phyloP scores from a whole-genome alignment of 2,113 vertebrate species.

The Periophthalmodon schlosseri region DNA sequence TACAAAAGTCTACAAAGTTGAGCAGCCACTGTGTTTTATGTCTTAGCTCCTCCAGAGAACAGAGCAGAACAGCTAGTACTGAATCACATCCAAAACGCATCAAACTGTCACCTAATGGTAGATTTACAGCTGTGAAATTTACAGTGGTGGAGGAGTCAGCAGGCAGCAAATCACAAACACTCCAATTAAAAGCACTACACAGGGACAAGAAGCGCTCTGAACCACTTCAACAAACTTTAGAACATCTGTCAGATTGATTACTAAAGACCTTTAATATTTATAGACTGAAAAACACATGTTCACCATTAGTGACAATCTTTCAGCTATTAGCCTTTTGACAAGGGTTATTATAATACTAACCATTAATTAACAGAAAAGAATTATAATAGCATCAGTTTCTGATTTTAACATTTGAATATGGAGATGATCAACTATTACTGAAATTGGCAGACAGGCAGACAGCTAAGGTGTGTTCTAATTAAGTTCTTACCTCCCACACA shows the following conservation, averaged over 20 bases:
- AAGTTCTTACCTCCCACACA: constrained; percentile 85
- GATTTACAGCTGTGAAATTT: constrained; percentile 48
- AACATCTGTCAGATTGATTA: neutral
- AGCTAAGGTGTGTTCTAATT: neutral
- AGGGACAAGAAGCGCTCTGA: constrained; percentile 32
- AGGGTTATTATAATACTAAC: neutral
- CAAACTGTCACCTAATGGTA: constrained; percentile 28
- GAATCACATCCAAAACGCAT: constrained; percentile 24
- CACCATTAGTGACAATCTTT: neutral
- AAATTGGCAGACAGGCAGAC: neutral
- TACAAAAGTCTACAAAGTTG: neutral
- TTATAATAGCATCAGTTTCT: neutral
- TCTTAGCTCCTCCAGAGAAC: constrained; percentile 7
- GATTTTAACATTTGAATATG: neutral
- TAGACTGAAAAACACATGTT: neutral
- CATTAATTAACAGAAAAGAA: neutral
- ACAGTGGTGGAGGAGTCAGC: constrained; percentile 38
- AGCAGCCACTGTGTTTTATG: constrained; percentile 23
- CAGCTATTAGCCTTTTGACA: neutral
- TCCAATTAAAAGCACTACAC: constrained; percentile 67
- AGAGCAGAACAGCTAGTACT: neutral
- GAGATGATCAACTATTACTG: neutral
- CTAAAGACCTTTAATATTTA: neutral
- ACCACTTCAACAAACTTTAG: constrained; percentile 18
- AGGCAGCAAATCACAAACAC: constrained; percentile 63